Conservation (phyloP, 2,888 invertebrate genomes). For the Coleophora flavipennella region DNA sequence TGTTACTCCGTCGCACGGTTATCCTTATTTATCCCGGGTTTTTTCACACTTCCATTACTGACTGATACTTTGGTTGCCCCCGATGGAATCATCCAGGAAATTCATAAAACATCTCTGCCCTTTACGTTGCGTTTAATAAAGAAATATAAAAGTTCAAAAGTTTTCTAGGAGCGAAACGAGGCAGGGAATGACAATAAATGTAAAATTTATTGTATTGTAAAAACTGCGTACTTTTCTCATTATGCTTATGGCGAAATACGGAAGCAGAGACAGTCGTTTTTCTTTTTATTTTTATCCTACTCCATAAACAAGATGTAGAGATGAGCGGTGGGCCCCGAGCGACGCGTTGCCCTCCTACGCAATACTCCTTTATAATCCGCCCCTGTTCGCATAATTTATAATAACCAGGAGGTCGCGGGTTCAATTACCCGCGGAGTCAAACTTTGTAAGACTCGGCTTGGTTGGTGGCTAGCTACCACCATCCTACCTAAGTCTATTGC, state of each 20-base stretch:
- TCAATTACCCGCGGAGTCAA: too few species aligned
- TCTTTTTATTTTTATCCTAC: slow-evolving; percentile 28
- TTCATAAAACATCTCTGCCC: slow-evolving; percentile 37
- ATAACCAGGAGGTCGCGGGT: too few species aligned
- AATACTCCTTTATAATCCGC: slow-evolving; percentile 28
- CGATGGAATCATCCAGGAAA: slow-evolving; percentile 28
- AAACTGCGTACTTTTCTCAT: slow-evolving; percentile 20
- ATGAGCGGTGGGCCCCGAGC: slow-evolving; percentile 19
- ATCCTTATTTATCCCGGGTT: slow-evolving; percentile 33
- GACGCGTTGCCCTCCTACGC: slow-evolving; percentile 16
- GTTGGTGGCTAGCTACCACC: too few species aligned
- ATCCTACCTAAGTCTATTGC: too few species aligned
- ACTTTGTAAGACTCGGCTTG: too few species aligned
- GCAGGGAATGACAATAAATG: slow-evolving; percentile 8
- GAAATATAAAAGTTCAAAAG: slow-evolving; percentile 18
- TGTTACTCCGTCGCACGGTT: slow-evolving; percentile 17
- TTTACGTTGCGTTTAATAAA: slow-evolving; percentile 25
- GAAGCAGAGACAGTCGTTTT: slow-evolving; percentile 16
- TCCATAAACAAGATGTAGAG: slow-evolving; percentile 26
- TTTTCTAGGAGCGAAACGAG: slow-evolving; percentile 12
- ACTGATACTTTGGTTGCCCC: slow-evolving; percentile 30
- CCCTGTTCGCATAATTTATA: slow-evolving; percentile 30
- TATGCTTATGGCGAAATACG: slow-evolving; percentile 9
- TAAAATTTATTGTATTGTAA: slow-evolving; percentile 13
- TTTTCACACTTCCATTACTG: slow-evolving; percentile 45